phyloP scores from a whole-genome alignment of 2,113 vertebrate genomes.

The Callospermophilus lateralis region DNA sequence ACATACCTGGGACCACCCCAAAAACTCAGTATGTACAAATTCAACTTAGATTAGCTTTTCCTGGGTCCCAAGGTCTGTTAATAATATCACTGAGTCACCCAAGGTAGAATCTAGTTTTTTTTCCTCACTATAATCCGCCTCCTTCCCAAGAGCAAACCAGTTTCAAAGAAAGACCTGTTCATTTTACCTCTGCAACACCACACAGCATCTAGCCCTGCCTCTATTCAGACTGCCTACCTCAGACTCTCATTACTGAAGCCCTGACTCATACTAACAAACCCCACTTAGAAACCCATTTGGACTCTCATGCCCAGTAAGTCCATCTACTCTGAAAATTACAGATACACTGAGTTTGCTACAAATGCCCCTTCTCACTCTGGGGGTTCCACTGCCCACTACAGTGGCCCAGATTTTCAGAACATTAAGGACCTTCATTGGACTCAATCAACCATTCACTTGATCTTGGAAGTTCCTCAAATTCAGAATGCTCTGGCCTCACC shows the following conservation, averaged over 20 bases:
- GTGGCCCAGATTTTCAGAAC: conserved; percentile 28
- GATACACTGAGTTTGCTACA: background rate
- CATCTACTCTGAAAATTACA: background rate
- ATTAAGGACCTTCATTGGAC: conserved; percentile 33
- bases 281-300: background rate
- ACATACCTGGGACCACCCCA: conserved; percentile 13
- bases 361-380: background rate
- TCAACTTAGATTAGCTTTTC: background rate
- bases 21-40: conserved; percentile 15
- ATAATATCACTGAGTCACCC: background rate
- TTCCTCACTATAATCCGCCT: background rate
- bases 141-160: conserved; percentile 31
- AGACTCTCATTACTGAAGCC: background rate
- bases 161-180: conserved; percentile 14
- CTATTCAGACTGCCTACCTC: background rate
- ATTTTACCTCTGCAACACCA: background rate
- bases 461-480: conserved; percentile 37
- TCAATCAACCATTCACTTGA: conserved; percentile 25
- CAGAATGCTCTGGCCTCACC: conserved; percentile 22
- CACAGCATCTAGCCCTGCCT: background rate
- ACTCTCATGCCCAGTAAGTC: background rate
- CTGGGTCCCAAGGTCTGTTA: background rate
- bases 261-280: background rate
- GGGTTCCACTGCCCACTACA: background rate
- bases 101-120: conserved; percentile 40